Evolutionary conservation across 2,113 vertebrate species (phyloP).

Genomic region (Scopus umbretta): DNA sequence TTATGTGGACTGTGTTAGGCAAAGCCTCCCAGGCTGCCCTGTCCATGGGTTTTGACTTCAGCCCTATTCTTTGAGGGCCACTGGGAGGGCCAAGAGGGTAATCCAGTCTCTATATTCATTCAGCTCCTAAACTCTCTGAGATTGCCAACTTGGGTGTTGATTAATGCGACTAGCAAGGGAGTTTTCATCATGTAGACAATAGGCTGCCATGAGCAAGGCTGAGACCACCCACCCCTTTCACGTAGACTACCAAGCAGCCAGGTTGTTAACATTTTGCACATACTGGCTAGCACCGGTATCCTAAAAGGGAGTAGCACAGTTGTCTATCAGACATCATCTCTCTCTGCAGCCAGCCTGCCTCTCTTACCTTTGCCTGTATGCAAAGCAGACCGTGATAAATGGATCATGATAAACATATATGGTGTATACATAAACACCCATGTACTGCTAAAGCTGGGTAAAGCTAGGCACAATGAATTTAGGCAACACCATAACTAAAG

Average conservation of each 20-base stretch:
- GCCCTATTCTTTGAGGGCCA: neutral
- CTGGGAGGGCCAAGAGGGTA: neutral
- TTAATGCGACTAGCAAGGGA: neutral
- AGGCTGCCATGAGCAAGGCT: neutral
- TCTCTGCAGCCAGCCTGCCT: neutral
- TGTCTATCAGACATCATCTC: neutral
- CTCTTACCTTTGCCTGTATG: accelerated
- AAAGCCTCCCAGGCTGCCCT: neutral
- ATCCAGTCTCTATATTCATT: neutral
- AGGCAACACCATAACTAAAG: neutral
- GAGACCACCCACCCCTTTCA: constrained; percentile 8
- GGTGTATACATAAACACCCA: neutral
- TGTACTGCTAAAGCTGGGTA: neutral
- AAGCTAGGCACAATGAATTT: neutral
- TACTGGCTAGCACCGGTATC: neutral
- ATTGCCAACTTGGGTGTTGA: neutral
- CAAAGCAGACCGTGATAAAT: neutral
- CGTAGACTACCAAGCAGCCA: neutral
- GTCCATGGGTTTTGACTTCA: neutral
- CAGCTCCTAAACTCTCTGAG: neutral
- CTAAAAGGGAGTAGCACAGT: neutral
- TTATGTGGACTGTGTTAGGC: neutral
- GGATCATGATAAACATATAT: neutral
- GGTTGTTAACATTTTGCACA: neutral
- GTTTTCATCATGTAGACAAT: neutral